These are phyloP conservation scores for Arge pagana DNA, from an alignment of 2,888 invertebrate genomes.

Conservation along the genomic window DNA sequence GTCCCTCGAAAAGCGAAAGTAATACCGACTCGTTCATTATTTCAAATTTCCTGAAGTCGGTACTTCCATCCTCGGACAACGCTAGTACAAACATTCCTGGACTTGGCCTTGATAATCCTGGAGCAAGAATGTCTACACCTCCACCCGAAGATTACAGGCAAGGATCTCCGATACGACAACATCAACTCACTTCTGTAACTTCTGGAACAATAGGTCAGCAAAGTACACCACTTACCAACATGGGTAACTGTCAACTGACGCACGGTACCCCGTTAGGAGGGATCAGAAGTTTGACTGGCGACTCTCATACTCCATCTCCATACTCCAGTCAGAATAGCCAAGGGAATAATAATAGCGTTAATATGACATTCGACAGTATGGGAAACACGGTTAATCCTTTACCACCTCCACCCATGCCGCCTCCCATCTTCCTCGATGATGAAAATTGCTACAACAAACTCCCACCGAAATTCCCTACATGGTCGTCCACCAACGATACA, in stretches of 20 bases:
- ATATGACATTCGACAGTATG: slow-evolving; percentile 41
- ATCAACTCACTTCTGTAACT: slow-evolving; percentile 42
- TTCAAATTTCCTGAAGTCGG: slow-evolving; percentile 64
- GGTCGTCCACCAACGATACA: slow-evolving; percentile 52
- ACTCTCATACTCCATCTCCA: slow-evolving; percentile 52
- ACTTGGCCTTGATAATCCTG: slow-evolving; percentile 46
- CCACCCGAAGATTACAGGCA: slow-evolving; percentile 47
- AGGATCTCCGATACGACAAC: slow-evolving; percentile 61
- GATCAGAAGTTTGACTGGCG: slow-evolving; percentile 43
- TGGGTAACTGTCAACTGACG: slow-evolving; percentile 43
- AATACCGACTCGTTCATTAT: slow-evolving; percentile 64
- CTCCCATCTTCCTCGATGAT: slow-evolving; percentile 55
- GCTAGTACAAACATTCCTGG: slow-evolving; percentile 50
- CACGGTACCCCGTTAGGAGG: slow-evolving; percentile 51
- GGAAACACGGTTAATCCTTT: slow-evolving; percentile 44
- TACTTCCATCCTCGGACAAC: slow-evolving; percentile 59
- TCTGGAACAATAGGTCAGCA: slow-evolving; percentile 38
- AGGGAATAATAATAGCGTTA: slow-evolving; percentile 40
- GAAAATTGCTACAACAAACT: slow-evolving; percentile 56
- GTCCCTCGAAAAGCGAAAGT: slow-evolving; percentile 52
- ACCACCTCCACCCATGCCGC: slow-evolving; percentile 56
- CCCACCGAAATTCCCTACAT: slow-evolving; percentile 59
- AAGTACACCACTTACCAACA: slow-evolving; percentile 32
- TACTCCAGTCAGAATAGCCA: slow-evolving; percentile 55
- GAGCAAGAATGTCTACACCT: slow-evolving; percentile 38